These are phyloP conservation scores for Diaprepes abbreviatus DNA, from an alignment of 2,888 invertebrate species.

Conservation along the genomic window DNA sequence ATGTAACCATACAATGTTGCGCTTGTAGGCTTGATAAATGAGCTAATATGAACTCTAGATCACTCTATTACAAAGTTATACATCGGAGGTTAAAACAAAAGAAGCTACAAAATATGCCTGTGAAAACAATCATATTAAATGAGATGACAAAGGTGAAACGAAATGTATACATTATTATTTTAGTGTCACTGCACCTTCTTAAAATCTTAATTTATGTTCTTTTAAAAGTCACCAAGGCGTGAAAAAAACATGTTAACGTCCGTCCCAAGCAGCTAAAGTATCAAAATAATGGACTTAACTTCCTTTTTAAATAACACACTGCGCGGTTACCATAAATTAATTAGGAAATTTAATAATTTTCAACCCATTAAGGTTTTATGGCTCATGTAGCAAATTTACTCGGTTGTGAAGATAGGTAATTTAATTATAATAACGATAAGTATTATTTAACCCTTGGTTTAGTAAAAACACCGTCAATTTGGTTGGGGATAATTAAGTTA, in stretches of 20 bases:
- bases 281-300: slow-evolving; percentile 33
- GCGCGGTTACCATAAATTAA: slow-evolving; percentile 34
- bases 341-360: slow-evolving; percentile 24
- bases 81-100: no score
- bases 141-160: background rate
- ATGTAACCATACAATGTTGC: no score
- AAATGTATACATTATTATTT: background rate
- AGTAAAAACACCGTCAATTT: no score
- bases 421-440: background rate
- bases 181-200: background rate
- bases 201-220: background rate
- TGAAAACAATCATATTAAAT: no score
- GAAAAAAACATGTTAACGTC: slow-evolving; percentile 23
- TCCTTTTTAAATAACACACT: slow-evolving; percentile 26
- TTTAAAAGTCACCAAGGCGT: slow-evolving; percentile 11
- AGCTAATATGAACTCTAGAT: no score
- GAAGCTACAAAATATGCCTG: no score
- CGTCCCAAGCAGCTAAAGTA: slow-evolving; percentile 10
- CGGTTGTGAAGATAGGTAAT: slow-evolving; percentile 17
- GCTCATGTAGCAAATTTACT: slow-evolving; percentile 26
- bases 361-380: slow-evolving; percentile 30
- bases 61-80: no score
- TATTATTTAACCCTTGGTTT: background rate
- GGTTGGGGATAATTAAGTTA: no score
- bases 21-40: no score